Conservation (phyloP, 1,140 invertebrate species). For the Condylostylus longicornis region DNA sequence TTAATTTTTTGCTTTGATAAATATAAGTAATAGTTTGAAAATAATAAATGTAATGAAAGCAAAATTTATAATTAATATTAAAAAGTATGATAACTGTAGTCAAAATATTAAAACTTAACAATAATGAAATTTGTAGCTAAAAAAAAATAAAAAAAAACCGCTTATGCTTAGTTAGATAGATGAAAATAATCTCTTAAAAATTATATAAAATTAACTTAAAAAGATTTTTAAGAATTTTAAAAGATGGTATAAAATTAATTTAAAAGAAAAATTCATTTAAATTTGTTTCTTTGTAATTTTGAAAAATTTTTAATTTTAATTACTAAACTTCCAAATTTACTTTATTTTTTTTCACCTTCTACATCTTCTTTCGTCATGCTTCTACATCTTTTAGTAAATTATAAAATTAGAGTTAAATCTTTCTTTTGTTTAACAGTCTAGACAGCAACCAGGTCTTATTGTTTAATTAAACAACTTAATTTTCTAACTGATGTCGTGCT, state of each 20-base stretch:
- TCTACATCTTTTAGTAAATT: too few relatives aligned
- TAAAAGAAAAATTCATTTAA: not conserved
- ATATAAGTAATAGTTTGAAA: not conserved
- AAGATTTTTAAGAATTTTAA: too few relatives aligned
- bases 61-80: not conserved
- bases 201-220: too few relatives aligned
- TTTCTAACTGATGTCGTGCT: too few relatives aligned
- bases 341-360: too few relatives aligned
- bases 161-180: not conserved
- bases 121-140: too few relatives aligned
- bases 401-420: too few relatives aligned
- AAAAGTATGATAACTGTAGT: not conserved
- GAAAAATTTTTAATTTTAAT: not conserved
- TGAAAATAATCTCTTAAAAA: not conserved
- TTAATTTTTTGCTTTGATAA: not conserved
- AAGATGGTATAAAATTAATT: not conserved
- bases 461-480: too few relatives aligned
- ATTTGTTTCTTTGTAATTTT: not conserved
- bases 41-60: not conserved
- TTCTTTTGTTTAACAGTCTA: too few relatives aligned
- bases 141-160: not conserved
- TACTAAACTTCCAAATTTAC: not conserved
- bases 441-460: too few relatives aligned
- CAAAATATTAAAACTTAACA: too few relatives aligned
- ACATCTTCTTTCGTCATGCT: too few relatives aligned